Conservation (phyloP, 2,888 invertebrate species). For the Apodemia hepburni region DNA sequence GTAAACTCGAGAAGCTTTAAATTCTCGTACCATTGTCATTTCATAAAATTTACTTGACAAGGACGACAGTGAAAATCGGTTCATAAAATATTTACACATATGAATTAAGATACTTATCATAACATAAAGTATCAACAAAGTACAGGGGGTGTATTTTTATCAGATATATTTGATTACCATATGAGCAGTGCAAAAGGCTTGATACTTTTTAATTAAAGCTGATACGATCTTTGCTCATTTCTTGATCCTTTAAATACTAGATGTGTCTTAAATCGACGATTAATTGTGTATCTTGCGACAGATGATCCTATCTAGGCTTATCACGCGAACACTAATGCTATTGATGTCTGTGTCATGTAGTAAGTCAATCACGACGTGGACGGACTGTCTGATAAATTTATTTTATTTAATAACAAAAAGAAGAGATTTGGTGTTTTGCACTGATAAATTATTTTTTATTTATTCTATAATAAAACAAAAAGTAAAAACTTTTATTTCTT, state of each 20-base stretch:
- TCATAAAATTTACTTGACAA: neutral
- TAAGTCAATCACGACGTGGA: neutral
- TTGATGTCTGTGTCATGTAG: conserved; percentile 7
- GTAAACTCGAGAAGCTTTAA: neutral
- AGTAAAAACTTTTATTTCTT: no score
- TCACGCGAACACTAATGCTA: conserved; percentile 10
- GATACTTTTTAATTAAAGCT: conserved; percentile 1
- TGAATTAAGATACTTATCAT: conserved; percentile 1
- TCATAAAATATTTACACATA: neutral
- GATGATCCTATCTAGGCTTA: neutral
- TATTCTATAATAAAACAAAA: no score
- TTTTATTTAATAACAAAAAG: no score
- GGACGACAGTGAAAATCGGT: neutral
- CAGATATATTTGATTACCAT: no score
- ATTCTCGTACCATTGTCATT: neutral
- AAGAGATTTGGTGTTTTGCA: no score
- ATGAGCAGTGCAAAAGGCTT: no score
- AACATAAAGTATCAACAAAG: neutral
- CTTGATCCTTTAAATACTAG: neutral
- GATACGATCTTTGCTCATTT: conserved; percentile 5
- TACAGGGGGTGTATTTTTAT: neutral
- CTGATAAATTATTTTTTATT: no score
- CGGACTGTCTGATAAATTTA: no score
- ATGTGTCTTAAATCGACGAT: conserved; percentile 3
- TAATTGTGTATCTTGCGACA: conserved; percentile 14